These are phyloP conservation scores for Euzetes globulus DNA, from an alignment of 2,888 invertebrate species.

Conservation along the genomic window DNA sequence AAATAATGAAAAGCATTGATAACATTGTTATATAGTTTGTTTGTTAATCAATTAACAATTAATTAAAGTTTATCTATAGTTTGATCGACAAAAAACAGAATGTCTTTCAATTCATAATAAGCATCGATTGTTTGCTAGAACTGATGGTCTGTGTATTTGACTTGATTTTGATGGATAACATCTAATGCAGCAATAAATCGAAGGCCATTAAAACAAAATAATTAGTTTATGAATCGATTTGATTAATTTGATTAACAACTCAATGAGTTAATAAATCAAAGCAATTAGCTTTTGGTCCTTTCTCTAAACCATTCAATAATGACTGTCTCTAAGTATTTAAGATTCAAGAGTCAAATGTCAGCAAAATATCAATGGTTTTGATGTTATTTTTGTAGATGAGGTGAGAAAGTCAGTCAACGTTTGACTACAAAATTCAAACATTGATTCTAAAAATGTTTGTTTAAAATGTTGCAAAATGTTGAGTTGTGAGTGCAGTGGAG, in stretches of 20 bases:
- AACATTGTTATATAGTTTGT: too few relatives aligned
- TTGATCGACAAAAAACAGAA: neutral
- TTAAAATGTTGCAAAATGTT: neutral
- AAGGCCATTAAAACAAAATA: neutral
- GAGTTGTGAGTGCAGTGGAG: neutral
- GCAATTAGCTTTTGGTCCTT: slow-evolving; percentile 6
- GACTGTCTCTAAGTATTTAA: neutral
- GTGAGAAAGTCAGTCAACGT: slow-evolving; percentile 1
- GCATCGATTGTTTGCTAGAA: neutral
- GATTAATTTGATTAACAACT: neutral
- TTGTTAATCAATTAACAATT: neutral
- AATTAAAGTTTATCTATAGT: neutral
- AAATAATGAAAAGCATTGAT: too few relatives aligned
- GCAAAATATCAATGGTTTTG: neutral
- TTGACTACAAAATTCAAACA: neutral
- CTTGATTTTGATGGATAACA: neutral
- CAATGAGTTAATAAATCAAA: slow-evolving; percentile 4
- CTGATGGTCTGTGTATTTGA: neutral
- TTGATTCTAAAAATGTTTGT: neutral
- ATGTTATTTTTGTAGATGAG: slow-evolving; percentile 10
- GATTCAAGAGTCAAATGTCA: neutral
- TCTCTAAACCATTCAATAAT: neutral
- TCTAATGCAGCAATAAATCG: neutral
- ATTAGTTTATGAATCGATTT: neutral
- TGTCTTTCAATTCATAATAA: neutral